phyloP scores from a whole-genome alignment of 2,113 vertebrate species.

The Sceloporus undulatus region DNA sequence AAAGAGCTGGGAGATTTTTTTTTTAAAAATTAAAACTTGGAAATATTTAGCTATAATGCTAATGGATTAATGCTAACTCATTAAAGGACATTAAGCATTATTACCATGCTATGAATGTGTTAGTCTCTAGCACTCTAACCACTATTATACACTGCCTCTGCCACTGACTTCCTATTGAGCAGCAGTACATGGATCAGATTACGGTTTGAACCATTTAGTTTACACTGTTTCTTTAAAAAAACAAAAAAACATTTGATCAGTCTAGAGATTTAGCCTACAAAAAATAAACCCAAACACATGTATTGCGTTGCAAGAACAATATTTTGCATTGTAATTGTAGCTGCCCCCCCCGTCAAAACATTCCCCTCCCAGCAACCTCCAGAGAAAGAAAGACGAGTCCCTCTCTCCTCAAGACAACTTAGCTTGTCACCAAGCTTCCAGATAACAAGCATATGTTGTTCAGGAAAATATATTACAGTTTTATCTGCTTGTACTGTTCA shows the following conservation, averaged over 20 bases:
- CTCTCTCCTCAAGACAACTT: constrained; percentile 60
- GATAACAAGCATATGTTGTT: constrained; percentile 76
- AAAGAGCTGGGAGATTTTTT: not conserved
- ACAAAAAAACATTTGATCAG: not conserved
- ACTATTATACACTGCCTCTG: not conserved
- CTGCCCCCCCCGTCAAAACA: not conserved
- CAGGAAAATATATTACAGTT: constrained; percentile 76
- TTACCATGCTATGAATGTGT: too few species aligned
- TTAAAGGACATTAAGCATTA: too few species aligned
- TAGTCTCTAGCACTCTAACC: not conserved
- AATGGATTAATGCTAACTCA: too few species aligned
- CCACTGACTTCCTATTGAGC: not conserved
- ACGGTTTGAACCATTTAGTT: not conserved
- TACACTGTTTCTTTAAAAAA: too few species aligned
- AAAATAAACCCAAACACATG: not conserved
- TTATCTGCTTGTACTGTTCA: constrained; percentile 75
- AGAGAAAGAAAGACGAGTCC: constrained; percentile 44
- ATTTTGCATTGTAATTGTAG: constrained; percentile 56
- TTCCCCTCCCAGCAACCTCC: not conserved
- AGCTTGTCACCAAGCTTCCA: constrained; percentile 73
- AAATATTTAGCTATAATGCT: too few species aligned
- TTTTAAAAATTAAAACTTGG: too few species aligned
- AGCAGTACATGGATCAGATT: not conserved
- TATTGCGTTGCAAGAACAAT: not conserved
- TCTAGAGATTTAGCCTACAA: not conserved